Percentiles rank a stretch among this genome's conserved stretches.
Evolutionary conservation across 2,113 vertebrate genomes (phyloP).

Genomic region (Atlantisia rogersi): DNA sequence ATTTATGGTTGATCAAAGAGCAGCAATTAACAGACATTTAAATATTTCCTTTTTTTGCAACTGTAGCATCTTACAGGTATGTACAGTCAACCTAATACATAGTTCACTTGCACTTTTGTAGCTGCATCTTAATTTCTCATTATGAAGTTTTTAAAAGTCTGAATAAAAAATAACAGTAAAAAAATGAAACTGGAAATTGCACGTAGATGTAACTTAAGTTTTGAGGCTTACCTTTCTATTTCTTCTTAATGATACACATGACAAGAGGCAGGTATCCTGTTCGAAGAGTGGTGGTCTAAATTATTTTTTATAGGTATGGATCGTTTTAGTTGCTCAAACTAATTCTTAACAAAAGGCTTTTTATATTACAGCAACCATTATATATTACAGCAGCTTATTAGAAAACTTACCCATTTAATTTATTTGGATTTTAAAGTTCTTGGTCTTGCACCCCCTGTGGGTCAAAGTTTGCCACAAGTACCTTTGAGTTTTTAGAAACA

Average conservation of each 20-base stretch:
- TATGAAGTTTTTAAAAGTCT: slow-evolving; percentile 71
- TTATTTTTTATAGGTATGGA: neutral
- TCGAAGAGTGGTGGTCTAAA: neutral
- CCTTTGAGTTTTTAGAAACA: neutral
- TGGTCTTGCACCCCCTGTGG: neutral
- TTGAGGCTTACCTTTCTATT: neutral
- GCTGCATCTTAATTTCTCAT: slow-evolving; percentile 79
- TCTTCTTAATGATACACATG: neutral
- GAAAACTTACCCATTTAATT: neutral
- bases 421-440: neutral
- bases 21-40: slow-evolving; percentile 69
- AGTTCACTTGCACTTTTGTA: slow-evolving; percentile 78
- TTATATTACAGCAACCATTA: neutral
- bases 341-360: neutral
- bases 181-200: slow-evolving; percentile 75
- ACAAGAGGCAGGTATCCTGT: neutral
- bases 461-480: neutral
- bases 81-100: slow-evolving; percentile 65
- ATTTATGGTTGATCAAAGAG: slow-evolving; percentile 73
- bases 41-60: slow-evolving; percentile 67
- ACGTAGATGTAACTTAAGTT: slow-evolving; percentile 26
- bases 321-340: neutral
- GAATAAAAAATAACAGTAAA: slow-evolving; percentile 73
- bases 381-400: neutral
- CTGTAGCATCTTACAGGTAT: slow-evolving; percentile 61